These are phyloP conservation scores for Manis pentadactyla DNA, from an alignment of 2,797 vertebrate species.

Conservation along the genomic window DNA sequence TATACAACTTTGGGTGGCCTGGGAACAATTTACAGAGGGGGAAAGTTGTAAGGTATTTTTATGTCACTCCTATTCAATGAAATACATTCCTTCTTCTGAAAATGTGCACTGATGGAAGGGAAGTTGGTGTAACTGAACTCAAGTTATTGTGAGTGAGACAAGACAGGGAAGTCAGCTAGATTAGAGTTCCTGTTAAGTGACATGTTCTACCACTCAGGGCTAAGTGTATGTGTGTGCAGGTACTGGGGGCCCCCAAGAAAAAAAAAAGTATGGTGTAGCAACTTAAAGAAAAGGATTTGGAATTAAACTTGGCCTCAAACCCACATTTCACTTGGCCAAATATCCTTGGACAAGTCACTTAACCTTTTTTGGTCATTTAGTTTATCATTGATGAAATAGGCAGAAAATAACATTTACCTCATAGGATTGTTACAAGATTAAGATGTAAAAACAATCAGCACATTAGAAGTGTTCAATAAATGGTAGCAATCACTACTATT, in stretches of 20 bases:
- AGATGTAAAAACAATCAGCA: background rate
- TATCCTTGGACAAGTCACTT: background rate
- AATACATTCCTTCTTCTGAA: conserved; percentile 18
- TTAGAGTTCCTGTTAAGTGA: background rate
- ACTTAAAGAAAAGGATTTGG: background rate
- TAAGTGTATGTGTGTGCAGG: background rate
- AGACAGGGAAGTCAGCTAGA: background rate
- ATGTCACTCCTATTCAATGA: background rate
- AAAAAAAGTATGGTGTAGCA: background rate
- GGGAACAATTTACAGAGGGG: background rate
- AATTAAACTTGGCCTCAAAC: background rate
- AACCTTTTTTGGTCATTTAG: background rate
- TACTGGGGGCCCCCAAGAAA: background rate
- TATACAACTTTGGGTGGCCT: conserved; percentile 6
- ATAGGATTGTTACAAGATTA: conserved; percentile 13
- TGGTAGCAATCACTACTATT: background rate
- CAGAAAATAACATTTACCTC: conserved; percentile 44
- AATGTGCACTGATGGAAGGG: background rate
- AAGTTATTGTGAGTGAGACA: background rate
- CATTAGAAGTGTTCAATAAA: background rate
- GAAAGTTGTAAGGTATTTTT: background rate
- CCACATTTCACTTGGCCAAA: background rate
- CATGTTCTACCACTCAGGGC: background rate
- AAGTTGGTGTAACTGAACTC: background rate
- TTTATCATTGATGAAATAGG: background rate